Evolutionary conservation across 1,140 invertebrate species (phyloP), one percentile per base, ranked within the genome.

Genomic region (Trichonephila clavipes): DNA sequence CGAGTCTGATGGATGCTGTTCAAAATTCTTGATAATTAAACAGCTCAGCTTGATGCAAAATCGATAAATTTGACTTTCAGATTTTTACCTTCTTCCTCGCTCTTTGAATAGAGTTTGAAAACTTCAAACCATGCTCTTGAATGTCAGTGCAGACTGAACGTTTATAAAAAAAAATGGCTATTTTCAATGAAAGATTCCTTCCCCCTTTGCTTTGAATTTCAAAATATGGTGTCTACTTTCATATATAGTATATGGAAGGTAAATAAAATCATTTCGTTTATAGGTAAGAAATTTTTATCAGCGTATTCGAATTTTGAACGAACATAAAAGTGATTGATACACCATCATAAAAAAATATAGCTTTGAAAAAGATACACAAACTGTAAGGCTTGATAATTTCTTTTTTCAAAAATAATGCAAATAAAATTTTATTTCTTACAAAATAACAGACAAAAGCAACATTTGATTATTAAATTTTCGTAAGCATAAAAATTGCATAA

Each of bases 21-120:
- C 83, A 92, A 92, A 86, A 87, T 92, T 92, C 82, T 72, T 92
- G 90, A 92, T 92, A 92, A 92, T 92, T 92, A 92, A 92, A 83
- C 82, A 72, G 66, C 61, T 51, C 90, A 58, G 21, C 82, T 92
- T 92, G 90, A 92, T 92, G 90, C 83, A 83, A 92, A 92, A 92
- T 92, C 90, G 66, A 92, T 92, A 87, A 72, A 92, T 92, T 92
- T 92, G 90, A 92, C 90, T 92, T 92, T 92, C 62, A 92, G 62
- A 92, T 92, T 86, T 87, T 87, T 92, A 58, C 61, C 66, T 91
- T 40, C 18, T 87, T 59, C 28, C 82, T 24, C 5, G 19, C 40
- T 69, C 19, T 58, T 90, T 81, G 64, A n/a, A 82, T 59, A 7
- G 64, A 24, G 34, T 82, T 61, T 16, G 24, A 10, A 64, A 24